Conservation (phyloP, 2,797 vertebrate species). For the Bovichtus diacanthus region DNA sequence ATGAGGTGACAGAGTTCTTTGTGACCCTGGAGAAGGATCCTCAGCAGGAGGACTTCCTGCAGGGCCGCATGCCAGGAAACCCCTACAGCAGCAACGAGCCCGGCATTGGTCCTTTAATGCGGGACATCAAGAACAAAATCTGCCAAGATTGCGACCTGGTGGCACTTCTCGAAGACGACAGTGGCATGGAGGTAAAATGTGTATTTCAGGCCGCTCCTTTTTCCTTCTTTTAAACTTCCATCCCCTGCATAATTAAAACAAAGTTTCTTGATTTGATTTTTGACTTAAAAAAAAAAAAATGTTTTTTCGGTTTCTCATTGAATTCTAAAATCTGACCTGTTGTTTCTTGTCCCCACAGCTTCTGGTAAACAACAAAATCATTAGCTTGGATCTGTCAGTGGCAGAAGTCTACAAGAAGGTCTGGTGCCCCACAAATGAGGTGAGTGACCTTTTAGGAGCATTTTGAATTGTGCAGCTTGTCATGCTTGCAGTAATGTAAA, state of each 20-base stretch:
- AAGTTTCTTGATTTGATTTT: not conserved
- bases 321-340: not conserved
- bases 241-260: not conserved
- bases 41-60: conserved; percentile 98
- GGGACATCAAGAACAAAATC: conserved; percentile 99
- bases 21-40: conserved; percentile 99
- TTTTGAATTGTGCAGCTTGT: not conserved
- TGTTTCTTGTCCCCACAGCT: conserved; percentile 82
- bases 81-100: conserved; percentile 99
- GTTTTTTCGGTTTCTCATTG: not conserved
- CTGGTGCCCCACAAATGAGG: conserved; percentile 99
- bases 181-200: conserved; percentile 95
- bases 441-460: conserved; percentile 50
- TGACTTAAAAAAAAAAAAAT: too few species aligned
- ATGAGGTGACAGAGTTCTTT: conserved; percentile 99
- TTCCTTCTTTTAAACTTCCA: not conserved
- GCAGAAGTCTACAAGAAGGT: conserved; percentile 99
- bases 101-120: conserved; percentile 97
- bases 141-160: conserved; percentile 99
- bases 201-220: not conserved
- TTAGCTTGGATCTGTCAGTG: conserved; percentile 96
- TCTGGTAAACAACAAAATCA: conserved; percentile 99
- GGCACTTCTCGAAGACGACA: conserved; percentile 97
- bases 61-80: conserved; percentile 99
- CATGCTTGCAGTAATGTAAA: not conserved